Evolutionary conservation across 2,888 invertebrate genomes (phyloP), one percentile per base, ranked within the genome.

Genomic region (Dugesia japonica): DNA sequence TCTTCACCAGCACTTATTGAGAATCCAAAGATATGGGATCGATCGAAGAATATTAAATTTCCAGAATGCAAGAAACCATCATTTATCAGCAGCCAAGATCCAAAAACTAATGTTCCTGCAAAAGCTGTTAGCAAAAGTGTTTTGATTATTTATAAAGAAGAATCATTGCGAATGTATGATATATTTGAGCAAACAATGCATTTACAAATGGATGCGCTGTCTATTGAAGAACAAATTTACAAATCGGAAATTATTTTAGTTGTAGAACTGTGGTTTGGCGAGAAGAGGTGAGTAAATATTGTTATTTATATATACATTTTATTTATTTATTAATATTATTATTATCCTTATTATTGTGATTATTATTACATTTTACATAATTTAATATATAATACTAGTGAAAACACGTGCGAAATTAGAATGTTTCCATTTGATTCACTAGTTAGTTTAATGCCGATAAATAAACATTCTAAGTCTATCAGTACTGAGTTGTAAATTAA

Each of bases 121-220:
- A 75, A 75, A 20, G 75, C 75, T 71, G 75, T 75, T 7, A 56
- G 56, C 15, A 42, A 71, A 26, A 75, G 56, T 7, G 56, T 75
- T 17, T 28, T 56, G 26, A 71, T 75, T 28, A 75, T 75, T 27
- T 75, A 75, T 27, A 75, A 75, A 31, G 56, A 56, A 31, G 75
- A 75, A 26, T 42, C 23, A 20, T 56, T 75, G 15, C 4, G 56
- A 26, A 26, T 75, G 20, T 56, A 75, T 42, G 75, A 75, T 20
- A n/a, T 42, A 26, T 75, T 75, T 26, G 26, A 56, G n/a, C 75
- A 75, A 27, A 26, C 75, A 20, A 71, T 75, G 42, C 75, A 75
- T 75, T 71, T 75, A 26, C 75, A 75, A 56, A 71, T 75, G 42
- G 75, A 75, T 20, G 75, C 56, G 1, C 42, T 56, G n/a, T 15